Evolutionary conservation across 1,140 invertebrate species (phyloP), one percentile per base, ranked within the genome.

Genomic region (Drosophila albomicans): DNA sequence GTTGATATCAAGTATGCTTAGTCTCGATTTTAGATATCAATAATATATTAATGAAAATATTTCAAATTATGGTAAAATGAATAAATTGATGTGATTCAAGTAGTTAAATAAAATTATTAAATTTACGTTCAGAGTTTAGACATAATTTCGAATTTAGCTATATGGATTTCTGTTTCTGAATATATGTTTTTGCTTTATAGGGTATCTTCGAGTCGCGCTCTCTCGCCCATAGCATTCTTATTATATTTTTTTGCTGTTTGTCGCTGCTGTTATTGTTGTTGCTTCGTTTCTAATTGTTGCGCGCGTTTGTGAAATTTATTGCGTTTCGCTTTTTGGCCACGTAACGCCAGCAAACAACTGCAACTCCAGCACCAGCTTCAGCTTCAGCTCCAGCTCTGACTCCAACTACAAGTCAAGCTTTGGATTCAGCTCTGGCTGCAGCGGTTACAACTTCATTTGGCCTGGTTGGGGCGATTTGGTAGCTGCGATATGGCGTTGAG

Each of bases 301-400:
- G 81, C 85, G 85, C 85, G 86, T 89, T 89, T 90, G 85, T 72
- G 69, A 90, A 89, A 88, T 88, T 88, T 89, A 90, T 88, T 89
- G 85, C 85, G 85, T 89, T 88, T 89, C 86, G 85, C 74, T 56
- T 64, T 52, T 58, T 20, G 46, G 61, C 73, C 72, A 84, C 81
- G 80, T 84, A 84, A 84, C 80, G 43, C 20, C 46, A 74, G 72
- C 41, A 54, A 64, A 79, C 20, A 66, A 51, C 32, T 62, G 2
- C 43, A 59, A 63, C 35, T 58, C n/a, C 30, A 30, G 11, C 16
- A 20, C 1, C 25, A 67, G 64, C 62, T 38, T 5, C 4, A 52
- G 61, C 76, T 51, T 20, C 54, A 65, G 61, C 62, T 54, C 58
- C 41, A 51, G 1, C n/a, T n/a, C 20, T 3, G 11, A 30, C 8